Conservation (phyloP, 2,888 invertebrate species). For the Galeruca laticollis region DNA sequence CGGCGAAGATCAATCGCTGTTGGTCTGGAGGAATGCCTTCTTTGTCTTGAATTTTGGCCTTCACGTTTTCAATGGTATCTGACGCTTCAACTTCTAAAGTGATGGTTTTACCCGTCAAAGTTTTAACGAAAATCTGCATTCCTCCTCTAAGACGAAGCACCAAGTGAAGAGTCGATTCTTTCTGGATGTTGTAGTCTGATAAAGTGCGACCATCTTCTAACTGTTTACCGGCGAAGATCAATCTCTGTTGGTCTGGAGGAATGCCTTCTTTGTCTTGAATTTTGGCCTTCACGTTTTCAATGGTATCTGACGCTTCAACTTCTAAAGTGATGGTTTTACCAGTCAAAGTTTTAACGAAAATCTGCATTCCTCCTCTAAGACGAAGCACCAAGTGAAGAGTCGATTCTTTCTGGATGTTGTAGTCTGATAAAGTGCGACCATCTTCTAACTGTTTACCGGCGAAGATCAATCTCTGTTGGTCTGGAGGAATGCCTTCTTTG, state of each 20-base stretch:
- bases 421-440: conserved; percentile 91
- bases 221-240: conserved; percentile 94
- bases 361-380: conserved; percentile 82
- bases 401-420: conserved; percentile 95
- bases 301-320: conserved; percentile 91
- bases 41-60: conserved; percentile 86
- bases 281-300: conserved; percentile 94
- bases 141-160: conserved; percentile 94
- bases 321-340: conserved; percentile 93
- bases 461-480: conserved; percentile 90
- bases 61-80: conserved; percentile 94
- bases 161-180: conserved; percentile 94
- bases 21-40: conserved; percentile 73
- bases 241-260: conserved; percentile 89
- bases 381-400: conserved; percentile 94
- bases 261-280: conserved; percentile 93
- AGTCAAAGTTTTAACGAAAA: conserved; percentile 93
- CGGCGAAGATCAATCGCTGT: conserved; percentile 87
- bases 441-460: conserved; percentile 95
- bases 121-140: conserved; percentile 98
- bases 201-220: conserved; percentile 94
- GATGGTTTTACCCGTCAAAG: conserved; percentile 93
- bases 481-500: conserved; percentile 91
- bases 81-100: conserved; percentile 92
- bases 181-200: conserved; percentile 93